These are phyloP conservation scores for Heterotis niloticus DNA, from an alignment of 2,113 vertebrate species.

Conservation along the genomic window DNA sequence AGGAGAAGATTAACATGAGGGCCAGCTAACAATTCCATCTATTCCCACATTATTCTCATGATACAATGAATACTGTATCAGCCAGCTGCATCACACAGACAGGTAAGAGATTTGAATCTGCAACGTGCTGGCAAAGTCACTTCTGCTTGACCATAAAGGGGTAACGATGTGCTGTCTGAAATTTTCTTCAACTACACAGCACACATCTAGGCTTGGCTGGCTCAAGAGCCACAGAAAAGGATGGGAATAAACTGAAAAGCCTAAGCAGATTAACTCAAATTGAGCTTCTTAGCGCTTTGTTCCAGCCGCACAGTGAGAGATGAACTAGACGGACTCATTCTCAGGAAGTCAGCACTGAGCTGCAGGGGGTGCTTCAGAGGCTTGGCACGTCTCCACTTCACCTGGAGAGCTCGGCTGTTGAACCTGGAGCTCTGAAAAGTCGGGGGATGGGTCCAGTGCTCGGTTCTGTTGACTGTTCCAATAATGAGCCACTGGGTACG, in stretches of 20 bases:
- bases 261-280: not conserved
- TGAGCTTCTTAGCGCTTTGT: conserved; percentile 1
- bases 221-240: not conserved
- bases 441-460: not conserved
- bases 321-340: not conserved
- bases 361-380: not conserved
- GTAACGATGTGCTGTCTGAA: no score
- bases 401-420: not conserved
- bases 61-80: not conserved
- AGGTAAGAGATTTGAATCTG: not conserved
- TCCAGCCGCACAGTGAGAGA: not conserved
- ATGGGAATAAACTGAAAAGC: not conserved
- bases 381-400: no score
- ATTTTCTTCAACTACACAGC: no score
- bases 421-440: not conserved
- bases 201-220: not conserved
- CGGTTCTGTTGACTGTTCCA: not conserved
- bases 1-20: conserved; percentile 22
- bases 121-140: not conserved
- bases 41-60: not conserved
- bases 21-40: not conserved
- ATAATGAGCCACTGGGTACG: not conserved
- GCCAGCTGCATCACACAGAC: not conserved
- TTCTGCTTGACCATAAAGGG: not conserved
- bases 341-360: not conserved